Evolutionary conservation across 2,113 vertebrate species (phyloP).

Genomic region (Willisornis vidua): DNA sequence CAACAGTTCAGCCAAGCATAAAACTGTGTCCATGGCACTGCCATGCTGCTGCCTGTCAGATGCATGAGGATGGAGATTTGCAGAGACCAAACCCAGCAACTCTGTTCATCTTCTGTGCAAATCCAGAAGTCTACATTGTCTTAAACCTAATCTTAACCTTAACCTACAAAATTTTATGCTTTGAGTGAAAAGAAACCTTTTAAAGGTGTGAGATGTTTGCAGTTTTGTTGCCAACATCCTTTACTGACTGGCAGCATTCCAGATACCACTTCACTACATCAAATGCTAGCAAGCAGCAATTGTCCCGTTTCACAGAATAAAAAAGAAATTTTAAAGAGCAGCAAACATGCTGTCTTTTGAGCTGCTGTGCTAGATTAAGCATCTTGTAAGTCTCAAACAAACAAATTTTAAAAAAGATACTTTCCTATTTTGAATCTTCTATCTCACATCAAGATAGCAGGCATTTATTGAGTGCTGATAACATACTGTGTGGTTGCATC

Average conservation of each 20-base stretch:
- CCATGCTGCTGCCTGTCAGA: not conserved
- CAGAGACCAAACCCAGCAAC: not conserved
- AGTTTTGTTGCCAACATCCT: not conserved
- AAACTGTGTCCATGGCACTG: not conserved
- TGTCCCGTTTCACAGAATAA: not conserved
- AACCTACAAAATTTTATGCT: not conserved
- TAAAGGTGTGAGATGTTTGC: not conserved
- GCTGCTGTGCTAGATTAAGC: not conserved
- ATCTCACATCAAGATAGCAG: not conserved
- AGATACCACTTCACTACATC: not conserved
- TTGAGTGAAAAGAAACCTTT: not conserved
- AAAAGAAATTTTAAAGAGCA: not conserved
- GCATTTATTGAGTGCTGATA: not conserved
- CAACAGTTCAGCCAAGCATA: not conserved
- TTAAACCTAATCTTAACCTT: not conserved
- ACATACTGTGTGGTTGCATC: not conserved
- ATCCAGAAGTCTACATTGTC: not conserved
- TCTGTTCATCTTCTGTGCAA: not conserved
- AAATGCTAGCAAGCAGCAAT: not conserved
- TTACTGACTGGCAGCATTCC: not conserved
- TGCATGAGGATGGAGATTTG: not conserved
- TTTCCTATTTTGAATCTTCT: not conserved
- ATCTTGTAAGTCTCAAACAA: not conserved
- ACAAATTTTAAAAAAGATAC: not conserved
- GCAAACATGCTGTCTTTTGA: not conserved